Evolutionary conservation across 1,140 invertebrate species (phyloP).

Genomic region (Pollicipes pollicipes): DNA sequence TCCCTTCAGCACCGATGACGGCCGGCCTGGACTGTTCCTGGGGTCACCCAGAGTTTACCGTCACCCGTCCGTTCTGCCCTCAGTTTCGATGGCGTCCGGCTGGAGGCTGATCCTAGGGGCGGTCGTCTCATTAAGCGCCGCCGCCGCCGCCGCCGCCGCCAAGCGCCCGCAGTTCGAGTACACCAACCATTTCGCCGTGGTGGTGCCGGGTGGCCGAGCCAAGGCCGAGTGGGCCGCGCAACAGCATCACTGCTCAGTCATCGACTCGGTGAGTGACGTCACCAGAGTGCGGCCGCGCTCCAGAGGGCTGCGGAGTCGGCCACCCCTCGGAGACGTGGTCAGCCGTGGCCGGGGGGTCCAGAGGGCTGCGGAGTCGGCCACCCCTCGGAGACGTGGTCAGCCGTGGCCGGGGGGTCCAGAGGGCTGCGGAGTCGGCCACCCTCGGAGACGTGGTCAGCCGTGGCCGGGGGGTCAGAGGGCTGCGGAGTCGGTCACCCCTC

Average conservation of each 20-base stretch:
- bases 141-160: too few relatives aligned
- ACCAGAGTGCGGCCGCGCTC: too few relatives aligned
- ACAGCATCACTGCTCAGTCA: neutral
- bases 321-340: neutral
- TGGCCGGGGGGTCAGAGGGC: too few relatives aligned
- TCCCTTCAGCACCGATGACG: too few relatives aligned
- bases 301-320: too few relatives aligned
- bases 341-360: neutral
- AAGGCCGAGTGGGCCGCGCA: neutral
- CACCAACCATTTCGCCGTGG: neutral
- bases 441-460: neutral
- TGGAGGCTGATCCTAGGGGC: neutral
- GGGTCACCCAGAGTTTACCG: too few relatives aligned
- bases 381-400: neutral
- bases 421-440: too few relatives aligned
- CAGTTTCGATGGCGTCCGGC: neutral
- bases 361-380: too few relatives aligned
- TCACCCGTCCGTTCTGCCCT: too few relatives aligned
- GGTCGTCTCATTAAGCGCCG: neutral
- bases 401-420: too few relatives aligned
- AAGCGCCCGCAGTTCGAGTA: neutral
- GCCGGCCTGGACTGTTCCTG: too few relatives aligned
- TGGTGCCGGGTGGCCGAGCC: neutral
- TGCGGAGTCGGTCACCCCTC: too few relatives aligned
- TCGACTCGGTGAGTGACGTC: neutral